A percentile compares a stretch with the other conserved stretches of the same genome.
Conservation (phyloP, 1,140 invertebrate genomes). For the Meteorus sp. region DNA sequence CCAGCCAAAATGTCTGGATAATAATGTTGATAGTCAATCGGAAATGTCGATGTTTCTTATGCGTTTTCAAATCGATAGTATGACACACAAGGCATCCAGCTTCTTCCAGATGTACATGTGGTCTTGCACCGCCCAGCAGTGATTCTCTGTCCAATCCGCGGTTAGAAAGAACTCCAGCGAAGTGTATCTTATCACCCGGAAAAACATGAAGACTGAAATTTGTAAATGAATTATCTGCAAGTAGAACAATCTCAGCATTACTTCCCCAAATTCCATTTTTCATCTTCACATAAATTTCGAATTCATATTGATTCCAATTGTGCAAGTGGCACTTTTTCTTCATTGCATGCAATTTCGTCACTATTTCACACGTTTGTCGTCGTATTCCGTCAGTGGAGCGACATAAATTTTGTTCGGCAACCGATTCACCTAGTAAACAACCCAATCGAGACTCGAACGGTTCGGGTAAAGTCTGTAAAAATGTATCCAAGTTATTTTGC, state of each 20-base stretch:
- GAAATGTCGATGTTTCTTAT: constrained; percentile 53
- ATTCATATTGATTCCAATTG: constrained; percentile 71
- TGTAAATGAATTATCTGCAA: constrained; percentile 66
- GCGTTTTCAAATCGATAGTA: constrained; percentile 58
- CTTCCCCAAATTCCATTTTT: constrained; percentile 67
- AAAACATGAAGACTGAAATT: constrained; percentile 72
- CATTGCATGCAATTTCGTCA: constrained; percentile 58
- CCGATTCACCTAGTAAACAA: constrained; percentile 71
- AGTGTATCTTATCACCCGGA: constrained; percentile 71
- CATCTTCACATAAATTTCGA: constrained; percentile 72
- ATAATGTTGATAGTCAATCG: constrained; percentile 57
- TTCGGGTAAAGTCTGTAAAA: constrained; percentile 64
- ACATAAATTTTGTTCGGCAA: constrained; percentile 53
- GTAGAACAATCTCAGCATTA: constrained; percentile 64
- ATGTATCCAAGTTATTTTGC: constrained; percentile 63
- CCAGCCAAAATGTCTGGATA: constrained; percentile 63
- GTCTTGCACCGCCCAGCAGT: constrained; percentile 61
- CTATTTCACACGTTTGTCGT: constrained; percentile 60
- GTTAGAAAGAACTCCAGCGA: constrained; percentile 64
- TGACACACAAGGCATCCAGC: constrained; percentile 71
- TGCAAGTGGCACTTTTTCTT: constrained; percentile 68
- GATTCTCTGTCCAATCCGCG: constrained; percentile 48
- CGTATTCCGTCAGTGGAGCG: constrained; percentile 51
- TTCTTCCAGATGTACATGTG: constrained; percentile 65
- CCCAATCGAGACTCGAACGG: constrained; percentile 63